phyloP scores from a whole-genome alignment of 2,797 vertebrate species.

The Spatula versicolor region DNA sequence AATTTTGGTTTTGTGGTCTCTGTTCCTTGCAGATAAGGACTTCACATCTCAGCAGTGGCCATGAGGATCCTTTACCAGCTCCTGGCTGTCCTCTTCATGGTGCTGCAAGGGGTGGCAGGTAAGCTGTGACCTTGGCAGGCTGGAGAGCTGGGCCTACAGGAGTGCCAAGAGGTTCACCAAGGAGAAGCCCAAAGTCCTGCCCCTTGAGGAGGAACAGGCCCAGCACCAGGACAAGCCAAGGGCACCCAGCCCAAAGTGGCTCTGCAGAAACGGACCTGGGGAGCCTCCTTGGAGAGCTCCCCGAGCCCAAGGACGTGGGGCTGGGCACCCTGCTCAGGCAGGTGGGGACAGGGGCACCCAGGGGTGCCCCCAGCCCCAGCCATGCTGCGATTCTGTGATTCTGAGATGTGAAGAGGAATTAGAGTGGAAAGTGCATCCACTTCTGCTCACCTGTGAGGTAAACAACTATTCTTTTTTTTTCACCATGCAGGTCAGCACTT shows the following conservation, averaged over 20 bases:
- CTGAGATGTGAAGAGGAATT: neutral
- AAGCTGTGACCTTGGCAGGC: neutral
- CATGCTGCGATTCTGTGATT: too few relatives aligned
- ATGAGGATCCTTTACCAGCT: conserved; percentile 34
- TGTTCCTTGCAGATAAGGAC: neutral
- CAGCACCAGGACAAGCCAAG: neutral
- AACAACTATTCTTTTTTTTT: neutral
- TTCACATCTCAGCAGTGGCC: neutral
- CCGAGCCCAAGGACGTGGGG: too few relatives aligned
- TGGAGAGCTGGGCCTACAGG: neutral
- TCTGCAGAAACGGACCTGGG: neutral
- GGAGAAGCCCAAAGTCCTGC: neutral
- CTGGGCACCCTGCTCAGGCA: too few relatives aligned
- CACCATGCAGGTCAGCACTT: neutral
- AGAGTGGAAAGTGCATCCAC: neutral
- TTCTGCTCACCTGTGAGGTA: neutral
- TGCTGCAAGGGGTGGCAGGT: conserved; percentile 37
- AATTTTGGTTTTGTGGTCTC: neutral
- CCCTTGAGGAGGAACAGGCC: neutral
- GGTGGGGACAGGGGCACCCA: too few relatives aligned
- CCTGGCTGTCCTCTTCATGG: neutral
- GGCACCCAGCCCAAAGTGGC: neutral
- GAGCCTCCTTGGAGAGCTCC: neutral
- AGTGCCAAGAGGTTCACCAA: too few relatives aligned
- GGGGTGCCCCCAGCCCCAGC: too few relatives aligned